Evolutionary conservation across 2,113 vertebrate species (phyloP).

Genomic region (Tragelaphus imberbis): DNA sequence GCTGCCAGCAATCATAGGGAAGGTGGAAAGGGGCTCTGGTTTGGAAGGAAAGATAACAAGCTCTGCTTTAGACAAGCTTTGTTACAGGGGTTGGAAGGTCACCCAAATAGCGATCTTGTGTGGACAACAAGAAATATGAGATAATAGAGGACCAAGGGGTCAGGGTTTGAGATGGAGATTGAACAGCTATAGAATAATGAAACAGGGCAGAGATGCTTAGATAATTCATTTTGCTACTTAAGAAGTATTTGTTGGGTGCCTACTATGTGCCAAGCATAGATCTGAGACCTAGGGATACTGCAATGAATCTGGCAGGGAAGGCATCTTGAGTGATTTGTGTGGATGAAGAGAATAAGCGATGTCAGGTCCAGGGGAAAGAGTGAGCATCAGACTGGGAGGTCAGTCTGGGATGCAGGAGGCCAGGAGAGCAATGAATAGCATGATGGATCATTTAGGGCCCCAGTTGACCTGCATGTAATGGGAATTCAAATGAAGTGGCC

Average conservation of each 20-base stretch:
- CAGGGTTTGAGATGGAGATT: background rate
- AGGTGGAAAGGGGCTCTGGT: background rate
- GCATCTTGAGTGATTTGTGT: background rate
- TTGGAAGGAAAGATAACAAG: constrained; percentile 39
- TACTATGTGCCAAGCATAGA: background rate
- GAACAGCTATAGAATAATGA: background rate
- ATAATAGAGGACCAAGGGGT: background rate
- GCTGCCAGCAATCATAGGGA: background rate
- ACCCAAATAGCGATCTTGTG: constrained; percentile 32
- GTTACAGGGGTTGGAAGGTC: constrained; percentile 27
- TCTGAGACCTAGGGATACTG: background rate
- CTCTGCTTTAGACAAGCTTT: constrained; percentile 27
- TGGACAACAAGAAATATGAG: constrained; percentile 49
- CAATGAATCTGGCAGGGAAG: background rate
- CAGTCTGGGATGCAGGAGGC: background rate
- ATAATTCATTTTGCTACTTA: background rate
- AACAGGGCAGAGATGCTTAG: background rate
- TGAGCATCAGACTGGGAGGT: background rate
- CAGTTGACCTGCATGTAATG: background rate
- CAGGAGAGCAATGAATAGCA: background rate
- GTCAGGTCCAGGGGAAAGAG: background rate
- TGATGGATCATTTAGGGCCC: background rate
- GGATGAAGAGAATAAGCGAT: background rate
- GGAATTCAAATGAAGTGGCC: background rate
- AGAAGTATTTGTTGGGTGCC: background rate